A percentile compares a stretch with the other conserved stretches of the same genome.
Conservation (phyloP, 2,888 invertebrate genomes). For the Chirona hameri region DNA sequence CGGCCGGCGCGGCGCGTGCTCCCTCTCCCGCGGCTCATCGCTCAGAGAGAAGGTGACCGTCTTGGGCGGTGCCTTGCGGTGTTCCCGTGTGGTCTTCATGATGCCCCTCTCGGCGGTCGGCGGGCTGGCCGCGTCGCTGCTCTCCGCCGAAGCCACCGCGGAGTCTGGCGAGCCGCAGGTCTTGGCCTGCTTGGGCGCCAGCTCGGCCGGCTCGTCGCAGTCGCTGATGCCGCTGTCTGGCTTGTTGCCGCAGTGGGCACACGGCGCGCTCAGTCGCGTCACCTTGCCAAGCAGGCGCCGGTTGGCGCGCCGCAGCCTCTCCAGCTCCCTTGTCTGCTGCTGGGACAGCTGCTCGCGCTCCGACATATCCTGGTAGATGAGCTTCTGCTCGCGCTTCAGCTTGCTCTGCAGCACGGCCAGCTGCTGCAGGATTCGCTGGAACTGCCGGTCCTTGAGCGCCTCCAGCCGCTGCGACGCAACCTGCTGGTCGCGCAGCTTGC, state of each 20-base stretch:
- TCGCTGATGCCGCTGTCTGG: slow-evolving; percentile 29
- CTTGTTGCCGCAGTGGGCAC: slow-evolving; percentile 27
- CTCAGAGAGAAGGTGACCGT: slow-evolving; percentile 25
- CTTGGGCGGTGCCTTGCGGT: slow-evolving; percentile 29
- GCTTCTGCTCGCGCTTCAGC: slow-evolving; percentile 61
- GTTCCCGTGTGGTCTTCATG: slow-evolving; percentile 23
- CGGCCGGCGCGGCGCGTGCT: background rate
- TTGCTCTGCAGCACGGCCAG: slow-evolving; percentile 68
- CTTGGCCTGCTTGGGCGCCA: slow-evolving; percentile 31
- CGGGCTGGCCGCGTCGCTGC: slow-evolving; percentile 23
- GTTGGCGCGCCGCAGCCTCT: slow-evolving; percentile 46
- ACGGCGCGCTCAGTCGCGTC: background rate
- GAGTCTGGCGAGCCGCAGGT: slow-evolving; percentile 45
- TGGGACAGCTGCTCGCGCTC: slow-evolving; percentile 69
- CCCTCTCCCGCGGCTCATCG: background rate
- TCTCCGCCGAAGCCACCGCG: slow-evolving; percentile 34
- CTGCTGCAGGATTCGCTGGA: slow-evolving; percentile 65
- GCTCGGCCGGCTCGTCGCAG: slow-evolving; percentile 24
- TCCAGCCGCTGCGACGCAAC: slow-evolving; percentile 59
- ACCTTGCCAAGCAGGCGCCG: slow-evolving; percentile 30
- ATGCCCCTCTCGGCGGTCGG: slow-evolving; percentile 25
- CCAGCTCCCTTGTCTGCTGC: slow-evolving; percentile 65
- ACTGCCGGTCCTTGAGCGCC: slow-evolving; percentile 64
- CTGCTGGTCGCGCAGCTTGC: slow-evolving; percentile 59
- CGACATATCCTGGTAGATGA: slow-evolving; percentile 62